A percentile compares a stretch with the other conserved stretches of the same genome.
These are phyloP conservation scores for Zoanthus gigantus DNA, from an alignment of 92 coral and sea anemone genomes.

Conservation along the genomic window DNA sequence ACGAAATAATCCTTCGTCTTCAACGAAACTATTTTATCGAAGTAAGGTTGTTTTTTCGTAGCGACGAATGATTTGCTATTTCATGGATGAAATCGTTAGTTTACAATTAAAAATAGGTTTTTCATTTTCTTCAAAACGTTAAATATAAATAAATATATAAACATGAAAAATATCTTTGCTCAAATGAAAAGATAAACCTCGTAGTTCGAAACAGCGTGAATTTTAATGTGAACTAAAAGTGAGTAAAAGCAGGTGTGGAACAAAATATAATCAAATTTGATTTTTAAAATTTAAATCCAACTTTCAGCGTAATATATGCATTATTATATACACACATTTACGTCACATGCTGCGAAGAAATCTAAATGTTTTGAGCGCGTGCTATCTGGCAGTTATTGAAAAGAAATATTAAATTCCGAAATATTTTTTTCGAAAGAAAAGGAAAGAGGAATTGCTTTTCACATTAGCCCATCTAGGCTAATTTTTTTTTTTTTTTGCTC, in stretches of 20 bases:
- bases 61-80: too few species aligned
- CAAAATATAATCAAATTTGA: not conserved
- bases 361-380: constrained; percentile 2
- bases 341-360: not conserved
- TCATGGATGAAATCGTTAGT: too few species aligned
- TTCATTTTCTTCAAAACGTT: too few species aligned
- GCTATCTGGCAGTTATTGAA: not conserved
- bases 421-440: not conserved
- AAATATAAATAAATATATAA: not conserved
- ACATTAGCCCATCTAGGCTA: not conserved
- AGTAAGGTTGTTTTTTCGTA: too few species aligned
- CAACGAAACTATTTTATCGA: not conserved
- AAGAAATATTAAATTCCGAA: not conserved
- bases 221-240: not conserved
- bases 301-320: not conserved
- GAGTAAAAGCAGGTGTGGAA: not conserved
- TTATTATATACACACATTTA: not conserved
- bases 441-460: not conserved
- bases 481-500: not conserved
- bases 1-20: not conserved
- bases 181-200: not conserved
- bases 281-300: not conserved
- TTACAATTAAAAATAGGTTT: too few species aligned
- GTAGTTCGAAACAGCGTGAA: not conserved
- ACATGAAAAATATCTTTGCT: not conserved